Evolutionary conservation across 2,888 invertebrate genomes (phyloP), one percentile per base, ranked within the genome.

Genomic region (Philaethria dido): DNA sequence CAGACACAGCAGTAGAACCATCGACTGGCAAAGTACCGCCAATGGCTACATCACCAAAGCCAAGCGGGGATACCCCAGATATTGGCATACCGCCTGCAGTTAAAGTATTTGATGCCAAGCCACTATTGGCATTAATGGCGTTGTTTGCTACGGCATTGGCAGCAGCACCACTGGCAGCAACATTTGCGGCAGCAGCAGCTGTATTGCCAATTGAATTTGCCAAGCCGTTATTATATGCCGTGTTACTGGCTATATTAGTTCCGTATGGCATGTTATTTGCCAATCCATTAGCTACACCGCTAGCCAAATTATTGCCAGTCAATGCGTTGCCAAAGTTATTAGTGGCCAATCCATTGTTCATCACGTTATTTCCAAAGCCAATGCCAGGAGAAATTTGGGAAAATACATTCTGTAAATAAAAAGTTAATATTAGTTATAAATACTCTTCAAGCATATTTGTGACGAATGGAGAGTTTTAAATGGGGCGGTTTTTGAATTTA

Each of bases 11-110:
- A 0, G 89, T 88, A 2, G 78, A 80, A 1, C 89, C 89, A 57
- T 80, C 79, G 0, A 88, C 86, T 73, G 88, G 89, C 74, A 89
- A 68, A 44, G 87, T 85, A 0, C 89, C 89, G 1, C 74, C 65
- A 0, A 90, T 77, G 0, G 80, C 73, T 0, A 89, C 79, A 63
- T 89, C 88, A 0, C 88, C 87, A 36, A 79, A 84, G 0, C 84
- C 85, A 6, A 77, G 68, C 36, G 79, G 73, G 4, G 75, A 62
- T 0, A 71, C 70, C 1, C 68, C 72, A 11, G 74, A 70, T 22
- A 75, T 72, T 18, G 77, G 75, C 29, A 72, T 20, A 5, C 74
- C 74, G 3, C 71, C 69, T 1, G 75, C 57, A 22, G 75, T 70
- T 44, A 77, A 33, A 29, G 73, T 72, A 52, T 74, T 73, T 14